These are phyloP conservation scores for Bucorvus abyssinicus DNA, from an alignment of 2,797 vertebrate species.

Conservation along the genomic window DNA sequence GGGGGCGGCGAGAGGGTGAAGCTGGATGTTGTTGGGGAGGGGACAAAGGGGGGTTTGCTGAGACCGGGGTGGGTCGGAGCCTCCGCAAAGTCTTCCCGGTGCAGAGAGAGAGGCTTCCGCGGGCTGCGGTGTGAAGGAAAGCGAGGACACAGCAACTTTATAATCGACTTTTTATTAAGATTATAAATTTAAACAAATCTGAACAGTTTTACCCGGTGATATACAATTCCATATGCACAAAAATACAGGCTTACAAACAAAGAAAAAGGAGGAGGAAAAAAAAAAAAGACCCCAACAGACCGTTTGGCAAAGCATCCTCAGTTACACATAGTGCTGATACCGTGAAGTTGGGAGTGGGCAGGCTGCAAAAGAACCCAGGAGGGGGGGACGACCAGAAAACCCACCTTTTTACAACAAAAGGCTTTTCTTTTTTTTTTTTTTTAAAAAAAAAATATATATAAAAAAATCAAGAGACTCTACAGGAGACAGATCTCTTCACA, in stretches of 20 bases:
- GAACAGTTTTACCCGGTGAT: slow-evolving; percentile 94
- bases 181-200: slow-evolving; percentile 95
- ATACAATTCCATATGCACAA: slow-evolving; percentile 91
- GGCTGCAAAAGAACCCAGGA: slow-evolving; percentile 50
- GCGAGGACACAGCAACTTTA: slow-evolving; percentile 2
- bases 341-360: slow-evolving; percentile 78
- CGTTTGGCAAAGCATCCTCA: slow-evolving; percentile 86
- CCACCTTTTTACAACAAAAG: slow-evolving; percentile 97
- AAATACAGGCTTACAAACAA: slow-evolving; percentile 89
- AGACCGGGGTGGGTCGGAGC: background rate
- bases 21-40: background rate
- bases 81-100: background rate
- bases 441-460: background rate
- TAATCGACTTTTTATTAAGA: slow-evolving; percentile 86
- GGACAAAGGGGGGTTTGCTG: background rate
- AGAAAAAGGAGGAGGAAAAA: slow-evolving; percentile 68
- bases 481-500: slow-evolving; percentile 72
- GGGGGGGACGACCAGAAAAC: slow-evolving; percentile 31
- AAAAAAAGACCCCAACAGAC: slow-evolving; percentile 64
- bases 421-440: slow-evolving; percentile 60
- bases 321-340: slow-evolving; percentile 86
- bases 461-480: slow-evolving; percentile 28
- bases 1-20: background rate
- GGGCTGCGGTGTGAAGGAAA: background rate
- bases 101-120: background rate